Base-by-base conservation (phyloP, 2,888 invertebrate genomes). In the Theristus sp. region DNA sequence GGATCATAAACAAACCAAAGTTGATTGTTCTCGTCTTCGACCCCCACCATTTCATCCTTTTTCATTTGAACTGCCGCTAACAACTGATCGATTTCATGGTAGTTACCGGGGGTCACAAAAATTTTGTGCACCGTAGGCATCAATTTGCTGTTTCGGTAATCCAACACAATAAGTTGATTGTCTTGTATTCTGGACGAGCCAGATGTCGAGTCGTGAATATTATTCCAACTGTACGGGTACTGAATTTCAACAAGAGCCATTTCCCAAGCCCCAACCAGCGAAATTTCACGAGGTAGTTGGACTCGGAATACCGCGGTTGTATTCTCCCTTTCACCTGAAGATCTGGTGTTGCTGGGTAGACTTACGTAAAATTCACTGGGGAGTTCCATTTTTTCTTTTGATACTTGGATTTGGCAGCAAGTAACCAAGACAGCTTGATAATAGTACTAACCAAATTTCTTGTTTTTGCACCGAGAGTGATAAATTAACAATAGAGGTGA, bases 301-400 rank as follows among this genome's bases (percentile, higher is more conserved):
- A 56, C 46, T 26, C 38, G 30, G 24, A 31, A 59, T 3, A 29
- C 49, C 17, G 56, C 2, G 2, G 56, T 10, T 26, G 27, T 52
- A 26, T 30, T 59, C 6, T 27, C 30, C 24, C 13, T n/a, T 22
- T 13, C 31, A n/a, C n/a, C 24, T 24, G 20, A 20, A 20, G n/a
- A n/a, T 49, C n/a, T 17, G 3, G 60, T 60, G 27, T 60, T 58
- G 53, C 58, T 59, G 46, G 60, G 60, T 38, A 60, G 31, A 22
- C 2, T 30, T 22, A 60, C 20, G 58, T 60, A 60, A n/a, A 60
- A 59, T 3, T 53, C 59, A n/a, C n/a, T n/a, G n/a, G n/a, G n/a
- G n/a, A n/a, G n/a, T n/a, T n/a, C n/a, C n/a, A n/a, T n/a, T n/a
- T n/a, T n/a, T n/a, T n/a, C n/a, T n/a, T n/a, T 38, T 38, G 17